Evolutionary conservation across 2,797 vertebrate species (phyloP).

Genomic region (Scleropages formosus): DNA sequence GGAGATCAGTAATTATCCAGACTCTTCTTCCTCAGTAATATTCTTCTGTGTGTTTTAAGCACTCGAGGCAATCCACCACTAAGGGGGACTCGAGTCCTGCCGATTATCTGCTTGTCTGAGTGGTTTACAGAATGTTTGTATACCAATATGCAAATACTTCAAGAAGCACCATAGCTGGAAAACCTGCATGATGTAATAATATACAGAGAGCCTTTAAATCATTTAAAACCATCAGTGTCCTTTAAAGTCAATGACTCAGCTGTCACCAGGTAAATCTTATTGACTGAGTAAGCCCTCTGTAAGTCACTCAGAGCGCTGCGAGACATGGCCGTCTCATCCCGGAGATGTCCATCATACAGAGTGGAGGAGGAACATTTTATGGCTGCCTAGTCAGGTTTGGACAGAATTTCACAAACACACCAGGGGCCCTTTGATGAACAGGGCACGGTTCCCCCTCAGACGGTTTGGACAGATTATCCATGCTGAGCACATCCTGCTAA

Average conservation of each 20-base stretch:
- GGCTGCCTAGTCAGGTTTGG: neutral
- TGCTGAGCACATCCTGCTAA: constrained; percentile 20
- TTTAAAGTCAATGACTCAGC: neutral
- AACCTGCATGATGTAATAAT: too few species aligned
- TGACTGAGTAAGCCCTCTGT: neutral
- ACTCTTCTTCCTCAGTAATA: too few species aligned
- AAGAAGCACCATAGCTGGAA: too few species aligned
- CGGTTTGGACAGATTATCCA: constrained; percentile 21
- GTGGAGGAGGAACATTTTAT: neutral
- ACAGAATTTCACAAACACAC: neutral
- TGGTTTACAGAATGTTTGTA: too few species aligned
- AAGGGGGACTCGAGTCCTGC: too few species aligned
- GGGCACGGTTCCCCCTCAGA: constrained; percentile 23
- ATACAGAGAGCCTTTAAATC: too few species aligned
- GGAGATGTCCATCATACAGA: neutral
- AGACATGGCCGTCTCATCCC: constrained; percentile 1
- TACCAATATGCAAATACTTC: too few species aligned
- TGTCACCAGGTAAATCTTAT: neutral
- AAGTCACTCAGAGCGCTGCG: neutral
- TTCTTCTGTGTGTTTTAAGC: too few species aligned
- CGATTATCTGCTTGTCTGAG: too few species aligned
- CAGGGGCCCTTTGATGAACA: constrained; percentile 18
- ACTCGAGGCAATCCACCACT: too few species aligned
- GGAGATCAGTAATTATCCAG: too few species aligned
- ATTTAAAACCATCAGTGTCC: too few species aligned